Percentiles rank a stretch among this genome's conserved stretches.
Evolutionary conservation across 2,113 vertebrate species (phyloP).

Genomic region (Spea bombifrons): DNA sequence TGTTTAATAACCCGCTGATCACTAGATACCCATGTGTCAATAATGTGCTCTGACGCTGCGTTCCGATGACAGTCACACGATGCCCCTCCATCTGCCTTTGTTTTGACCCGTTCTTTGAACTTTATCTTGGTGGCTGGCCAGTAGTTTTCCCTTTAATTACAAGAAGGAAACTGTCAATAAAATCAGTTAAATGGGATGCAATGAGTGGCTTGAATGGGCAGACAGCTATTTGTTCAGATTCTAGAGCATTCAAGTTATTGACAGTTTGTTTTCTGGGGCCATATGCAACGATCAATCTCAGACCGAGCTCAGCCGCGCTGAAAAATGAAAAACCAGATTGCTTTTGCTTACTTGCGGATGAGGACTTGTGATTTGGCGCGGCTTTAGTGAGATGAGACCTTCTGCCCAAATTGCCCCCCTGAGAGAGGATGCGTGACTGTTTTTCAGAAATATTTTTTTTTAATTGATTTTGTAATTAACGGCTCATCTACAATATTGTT

Average conservation of each 20-base stretch:
- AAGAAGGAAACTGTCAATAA: constrained; percentile 99
- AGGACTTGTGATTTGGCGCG: constrained; percentile 78
- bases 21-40: constrained; percentile 91
- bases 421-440: constrained; percentile 76
- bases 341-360: constrained; percentile 84
- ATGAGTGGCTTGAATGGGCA: constrained; percentile 86
- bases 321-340: constrained; percentile 90
- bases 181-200: constrained; percentile 99
- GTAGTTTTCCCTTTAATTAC: constrained; percentile 99
- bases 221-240: constrained; percentile 93
- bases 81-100: constrained; percentile 85
- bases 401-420: constrained; percentile 83
- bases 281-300: constrained; percentile 94
- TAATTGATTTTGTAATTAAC: constrained; percentile 95
- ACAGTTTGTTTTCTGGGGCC: constrained; percentile 93
- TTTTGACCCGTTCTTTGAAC: constrained; percentile 99
- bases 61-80: constrained; percentile 83
- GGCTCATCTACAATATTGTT: constrained; percentile 83
- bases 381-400: constrained; percentile 76
- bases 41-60: constrained; percentile 87
- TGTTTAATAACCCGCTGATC: constrained; percentile 94
- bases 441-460: constrained; percentile 84
- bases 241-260: constrained; percentile 90
- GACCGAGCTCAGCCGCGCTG: constrained; percentile 87
- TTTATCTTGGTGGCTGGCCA: constrained; percentile 99